These are phyloP conservation scores for Australoheros facetus DNA, from an alignment of 2,797 vertebrate species.

Conservation along the genomic window DNA sequence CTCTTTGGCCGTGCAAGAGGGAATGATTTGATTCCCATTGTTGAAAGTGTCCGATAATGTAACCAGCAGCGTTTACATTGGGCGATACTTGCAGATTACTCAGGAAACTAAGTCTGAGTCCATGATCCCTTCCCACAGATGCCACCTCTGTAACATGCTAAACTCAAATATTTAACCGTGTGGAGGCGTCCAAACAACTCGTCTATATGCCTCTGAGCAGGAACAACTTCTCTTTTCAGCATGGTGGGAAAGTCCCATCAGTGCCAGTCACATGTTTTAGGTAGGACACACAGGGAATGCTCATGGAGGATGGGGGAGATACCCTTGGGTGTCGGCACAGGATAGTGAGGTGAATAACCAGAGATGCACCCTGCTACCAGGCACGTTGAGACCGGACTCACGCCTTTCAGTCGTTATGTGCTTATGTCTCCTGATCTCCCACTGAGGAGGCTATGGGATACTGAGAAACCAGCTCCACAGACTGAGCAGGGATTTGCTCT, in stretches of 20 bases:
- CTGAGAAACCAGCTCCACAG: conserved; percentile 25
- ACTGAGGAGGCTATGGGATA: conserved; percentile 23
- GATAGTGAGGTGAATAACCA: background rate
- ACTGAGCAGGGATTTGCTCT: conserved; percentile 27
- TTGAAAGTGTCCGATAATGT: conserved; percentile 16
- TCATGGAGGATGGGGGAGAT: conserved; percentile 15
- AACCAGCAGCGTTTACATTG: conserved; percentile 40
- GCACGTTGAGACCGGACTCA: conserved; percentile 33
- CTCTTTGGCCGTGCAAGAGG: conserved; percentile 10
- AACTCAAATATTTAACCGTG: conserved; percentile 69
- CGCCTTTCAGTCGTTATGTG: conserved; percentile 67
- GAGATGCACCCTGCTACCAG: conserved; percentile 27
- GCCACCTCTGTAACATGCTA: conserved; percentile 25
- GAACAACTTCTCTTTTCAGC: conserved; percentile 48
- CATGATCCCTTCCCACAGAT: conserved; percentile 39
- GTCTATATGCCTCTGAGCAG: conserved; percentile 32
- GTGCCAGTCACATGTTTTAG: conserved; percentile 54
- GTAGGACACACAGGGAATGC: conserved; percentile 14
- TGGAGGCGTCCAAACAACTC: conserved; percentile 40
- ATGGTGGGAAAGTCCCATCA: conserved; percentile 57
- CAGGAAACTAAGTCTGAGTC: conserved; percentile 26
- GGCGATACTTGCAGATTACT: conserved; percentile 25
- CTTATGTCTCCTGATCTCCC: conserved; percentile 44
- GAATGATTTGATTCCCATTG: conserved; percentile 17
- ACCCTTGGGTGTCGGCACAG: conserved; percentile 11